phyloP scores from a whole-genome alignment of 1,140 invertebrate genomes.

The Armadillidium nasatum region DNA sequence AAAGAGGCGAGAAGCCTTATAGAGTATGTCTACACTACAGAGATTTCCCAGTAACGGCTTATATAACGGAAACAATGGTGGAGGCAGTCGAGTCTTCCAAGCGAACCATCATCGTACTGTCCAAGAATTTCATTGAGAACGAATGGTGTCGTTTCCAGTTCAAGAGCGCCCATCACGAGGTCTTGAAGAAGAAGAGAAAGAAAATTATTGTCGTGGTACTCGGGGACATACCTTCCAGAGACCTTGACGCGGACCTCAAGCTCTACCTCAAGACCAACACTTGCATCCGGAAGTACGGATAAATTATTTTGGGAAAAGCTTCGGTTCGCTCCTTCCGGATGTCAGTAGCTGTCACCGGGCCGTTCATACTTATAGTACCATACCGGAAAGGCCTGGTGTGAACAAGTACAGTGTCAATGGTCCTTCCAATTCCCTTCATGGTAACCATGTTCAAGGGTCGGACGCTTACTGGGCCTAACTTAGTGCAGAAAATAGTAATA shows the following conservation, averaged over 20 bases:
- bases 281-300: conserved; percentile 63
- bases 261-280: conserved; percentile 84
- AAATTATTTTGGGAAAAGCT: conserved; percentile 58
- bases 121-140: conserved; percentile 86
- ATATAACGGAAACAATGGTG: conserved; percentile 79
- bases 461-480: conserved; percentile 43
- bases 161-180: conserved; percentile 83
- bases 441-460: conserved; percentile 33
- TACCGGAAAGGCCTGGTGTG: conserved; percentile 28
- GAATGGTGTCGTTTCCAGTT: conserved; percentile 93
- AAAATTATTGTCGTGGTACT: conserved; percentile 78
- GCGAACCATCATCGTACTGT: conserved; percentile 81
- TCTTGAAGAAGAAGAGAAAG: conserved; percentile 68
- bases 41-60: conserved; percentile 75
- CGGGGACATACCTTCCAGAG: conserved; percentile 73
- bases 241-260: conserved; percentile 81
- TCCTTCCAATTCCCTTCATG: conserved; percentile 34
- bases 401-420: conserved; percentile 40
- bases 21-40: conserved; percentile 78
- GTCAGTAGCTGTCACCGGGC: conserved; percentile 48
- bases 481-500: too few relatives aligned
- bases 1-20: conserved; percentile 58
- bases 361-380: conserved; percentile 28
- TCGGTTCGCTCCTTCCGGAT: conserved; percentile 90
- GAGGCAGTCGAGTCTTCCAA: conserved; percentile 84